Conservation (phyloP, 92 coral and sea anemone genomes). For the Heteractis magnifica region DNA sequence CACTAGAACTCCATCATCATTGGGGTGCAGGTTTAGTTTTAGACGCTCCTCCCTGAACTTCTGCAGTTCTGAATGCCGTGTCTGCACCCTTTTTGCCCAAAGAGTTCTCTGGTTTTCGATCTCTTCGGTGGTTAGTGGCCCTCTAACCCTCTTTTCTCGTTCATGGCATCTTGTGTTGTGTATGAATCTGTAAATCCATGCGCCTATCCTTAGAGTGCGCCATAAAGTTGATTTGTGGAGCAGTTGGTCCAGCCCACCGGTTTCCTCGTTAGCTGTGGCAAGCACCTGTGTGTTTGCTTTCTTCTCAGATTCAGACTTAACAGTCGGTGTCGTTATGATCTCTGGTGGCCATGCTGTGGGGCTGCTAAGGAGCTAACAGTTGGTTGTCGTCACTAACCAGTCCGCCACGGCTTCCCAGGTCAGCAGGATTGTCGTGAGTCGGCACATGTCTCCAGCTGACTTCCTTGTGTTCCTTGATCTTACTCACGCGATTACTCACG, state of each 20-base stretch:
- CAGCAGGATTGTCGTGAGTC: constrained; percentile 46
- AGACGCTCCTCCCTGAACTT: constrained; percentile 5
- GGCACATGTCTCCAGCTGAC: constrained; percentile 44
- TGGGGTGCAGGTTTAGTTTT: constrained; percentile 17
- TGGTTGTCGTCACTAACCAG: constrained; percentile 4
- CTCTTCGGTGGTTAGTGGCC: constrained; percentile 34
- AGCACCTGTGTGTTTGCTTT: constrained; percentile 3
- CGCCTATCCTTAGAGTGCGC: constrained; percentile 18
- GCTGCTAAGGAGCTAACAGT: constrained; percentile 11
- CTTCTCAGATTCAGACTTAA: constrained; percentile 11
- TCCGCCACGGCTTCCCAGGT: constrained; percentile 51
- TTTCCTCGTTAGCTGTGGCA: constrained; percentile 10
- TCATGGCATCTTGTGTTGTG: constrained; percentile 15
- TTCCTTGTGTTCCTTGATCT: constrained; percentile 31
- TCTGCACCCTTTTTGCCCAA: constrained; percentile 14
- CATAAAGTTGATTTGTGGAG: background rate
- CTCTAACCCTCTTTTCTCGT: constrained; percentile 8
- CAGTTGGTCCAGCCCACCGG: constrained; percentile 15
- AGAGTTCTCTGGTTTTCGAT: constrained; percentile 24
- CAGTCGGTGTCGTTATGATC: constrained; percentile 17
- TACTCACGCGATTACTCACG: constrained; percentile 32
- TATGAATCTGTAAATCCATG: constrained; percentile 18
- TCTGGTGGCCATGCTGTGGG: constrained; percentile 26
- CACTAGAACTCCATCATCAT: constrained; percentile 22
- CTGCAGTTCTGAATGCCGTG: constrained; percentile 1